phyloP scores from a whole-genome alignment of 2,797 vertebrate species.

The Cyclura pinguis region DNA sequence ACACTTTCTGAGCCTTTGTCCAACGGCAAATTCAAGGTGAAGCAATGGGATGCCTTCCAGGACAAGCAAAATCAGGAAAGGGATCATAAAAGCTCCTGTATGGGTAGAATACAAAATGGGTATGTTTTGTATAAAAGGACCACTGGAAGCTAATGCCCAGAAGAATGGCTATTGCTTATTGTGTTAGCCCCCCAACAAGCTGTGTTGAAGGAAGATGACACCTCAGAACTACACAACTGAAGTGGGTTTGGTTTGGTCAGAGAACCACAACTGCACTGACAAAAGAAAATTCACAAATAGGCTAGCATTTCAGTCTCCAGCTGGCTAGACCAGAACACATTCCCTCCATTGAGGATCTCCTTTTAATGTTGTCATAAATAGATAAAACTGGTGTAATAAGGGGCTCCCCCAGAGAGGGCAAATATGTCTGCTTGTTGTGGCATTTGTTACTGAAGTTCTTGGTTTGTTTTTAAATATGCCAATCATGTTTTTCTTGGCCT shows the following conservation, averaged over 20 bases:
- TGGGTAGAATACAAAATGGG: constrained; percentile 7
- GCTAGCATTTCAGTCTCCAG: too few relatives aligned
- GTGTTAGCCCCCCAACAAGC: too few relatives aligned
- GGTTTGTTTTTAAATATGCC: too few relatives aligned
- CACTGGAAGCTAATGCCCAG: background rate
- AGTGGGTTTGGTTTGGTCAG: too few relatives aligned
- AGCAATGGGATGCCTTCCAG: constrained; percentile 94
- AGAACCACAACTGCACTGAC: background rate
- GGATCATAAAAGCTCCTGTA: constrained; percentile 96
- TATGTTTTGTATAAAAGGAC: background rate
- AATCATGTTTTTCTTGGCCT: too few relatives aligned
- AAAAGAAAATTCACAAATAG: background rate
- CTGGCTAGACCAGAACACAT: background rate
- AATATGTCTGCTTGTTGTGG: too few relatives aligned
- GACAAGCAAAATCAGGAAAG: constrained; percentile 93
- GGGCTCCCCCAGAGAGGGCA: too few relatives aligned
- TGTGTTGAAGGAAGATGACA: too few relatives aligned
- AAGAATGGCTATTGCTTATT: background rate
- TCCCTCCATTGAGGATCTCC: background rate
- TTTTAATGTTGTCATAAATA: too few relatives aligned
- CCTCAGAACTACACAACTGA: too few relatives aligned
- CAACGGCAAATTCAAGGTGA: constrained; percentile 94
- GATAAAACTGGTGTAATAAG: too few relatives aligned
- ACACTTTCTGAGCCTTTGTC: constrained; percentile 91
- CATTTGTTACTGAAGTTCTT: too few relatives aligned